These are phyloP conservation scores for Xestoiulus laeticollis DNA, from an alignment of 2,888 invertebrate species.

Conservation along the genomic window DNA sequence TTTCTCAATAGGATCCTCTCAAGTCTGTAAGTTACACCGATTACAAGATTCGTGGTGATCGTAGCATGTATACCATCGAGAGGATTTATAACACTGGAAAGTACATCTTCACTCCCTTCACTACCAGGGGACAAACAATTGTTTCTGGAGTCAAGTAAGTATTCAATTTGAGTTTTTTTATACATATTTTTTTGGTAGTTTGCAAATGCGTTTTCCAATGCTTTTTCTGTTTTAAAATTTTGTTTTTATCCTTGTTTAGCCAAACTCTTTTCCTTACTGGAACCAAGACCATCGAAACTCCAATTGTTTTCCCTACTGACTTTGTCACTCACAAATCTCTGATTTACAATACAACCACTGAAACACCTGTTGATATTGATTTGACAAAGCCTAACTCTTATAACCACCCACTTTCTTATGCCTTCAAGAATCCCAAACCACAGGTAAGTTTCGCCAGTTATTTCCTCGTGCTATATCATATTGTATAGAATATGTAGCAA, in stretches of 20 bases:
- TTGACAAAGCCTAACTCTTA: constrained; percentile 45
- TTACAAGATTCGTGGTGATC: constrained; percentile 54
- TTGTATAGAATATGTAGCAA: background rate
- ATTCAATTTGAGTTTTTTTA: background rate
- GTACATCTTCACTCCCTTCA: constrained; percentile 55
- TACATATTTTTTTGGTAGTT: background rate
- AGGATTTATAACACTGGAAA: constrained; percentile 50
- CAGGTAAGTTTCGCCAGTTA: constrained; percentile 8
- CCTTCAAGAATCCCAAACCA: constrained; percentile 34
- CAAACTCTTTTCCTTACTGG: constrained; percentile 50
- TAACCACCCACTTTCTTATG: background rate
- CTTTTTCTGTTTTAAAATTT: background rate
- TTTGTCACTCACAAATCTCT: constrained; percentile 52
- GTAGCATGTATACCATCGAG: constrained; percentile 53
- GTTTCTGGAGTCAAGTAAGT: constrained; percentile 54
- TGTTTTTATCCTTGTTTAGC: constrained; percentile 39
- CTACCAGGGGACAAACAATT: constrained; percentile 53
- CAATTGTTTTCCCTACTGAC: constrained; percentile 48
- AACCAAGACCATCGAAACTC: constrained; percentile 34
- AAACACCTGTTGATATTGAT: constrained; percentile 44
- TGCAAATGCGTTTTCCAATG: background rate
- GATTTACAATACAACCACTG: constrained; percentile 45
- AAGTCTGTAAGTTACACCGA: constrained; percentile 35
- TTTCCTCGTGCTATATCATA: background rate
- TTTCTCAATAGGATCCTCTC: background rate